Evolutionary conservation across 2,797 vertebrate species (phyloP), one percentile per base, ranked within the genome.

Genomic region (Betta splendens): DNA sequence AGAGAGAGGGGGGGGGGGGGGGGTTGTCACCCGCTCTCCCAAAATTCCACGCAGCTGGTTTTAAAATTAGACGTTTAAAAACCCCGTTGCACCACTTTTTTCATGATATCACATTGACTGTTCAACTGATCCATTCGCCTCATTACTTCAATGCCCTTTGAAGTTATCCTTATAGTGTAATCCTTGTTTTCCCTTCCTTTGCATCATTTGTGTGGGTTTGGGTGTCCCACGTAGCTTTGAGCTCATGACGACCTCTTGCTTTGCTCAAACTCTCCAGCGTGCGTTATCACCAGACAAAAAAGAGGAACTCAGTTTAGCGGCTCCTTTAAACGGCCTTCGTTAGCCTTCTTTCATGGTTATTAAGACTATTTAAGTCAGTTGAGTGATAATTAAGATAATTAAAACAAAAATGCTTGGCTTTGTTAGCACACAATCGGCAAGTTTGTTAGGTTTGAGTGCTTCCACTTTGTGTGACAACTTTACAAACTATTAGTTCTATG

Each of bases 201-300:
- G n/a, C n/a, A n/a, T n/a, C n/a, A n/a, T n/a, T n/a, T n/a, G n/a
- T n/a, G n/a, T n/a, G n/a, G n/a, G n/a, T n/a, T n/a, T n/a, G n/a
- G n/a, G n/a, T n/a, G n/a, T n/a, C n/a, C n/a, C n/a, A n/a, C n/a
- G n/a, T n/a, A n/a, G n/a, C n/a, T n/a, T n/a, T n/a, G n/a, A n/a
- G n/a, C n/a, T n/a, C n/a, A n/a, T n/a, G n/a, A n/a, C n/a, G n/a
- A n/a, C n/a, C n/a, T n/a, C n/a, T n/a, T n/a, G n/a, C n/a, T n/a
- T n/a, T n/a, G n/a, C n/a, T n/a, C n/a, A n/a, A 39, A 20, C 43
- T 40, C 80, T 72, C 76, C 29, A 68, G 45, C 7, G 72, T 69
- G 45, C 72, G 65, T 75, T 59, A 65, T 44, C 48, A 57, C 76
- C 60, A 77, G 65, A 68, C 73, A 77, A 75, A 77, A 75, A 77